Base-by-base conservation (phyloP, 2,888 invertebrate genomes). In the Brenthis ino region DNA sequence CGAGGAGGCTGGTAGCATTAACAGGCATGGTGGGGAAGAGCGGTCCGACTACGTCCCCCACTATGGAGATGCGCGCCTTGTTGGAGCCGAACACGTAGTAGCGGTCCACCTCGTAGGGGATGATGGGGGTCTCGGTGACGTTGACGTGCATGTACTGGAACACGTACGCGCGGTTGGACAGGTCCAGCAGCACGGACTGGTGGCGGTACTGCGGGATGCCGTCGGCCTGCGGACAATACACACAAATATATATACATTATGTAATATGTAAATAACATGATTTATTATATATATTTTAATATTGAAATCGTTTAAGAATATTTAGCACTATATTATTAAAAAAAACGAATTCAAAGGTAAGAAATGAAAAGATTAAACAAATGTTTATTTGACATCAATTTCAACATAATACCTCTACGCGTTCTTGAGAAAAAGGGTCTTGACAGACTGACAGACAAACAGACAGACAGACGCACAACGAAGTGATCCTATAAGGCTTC, bases 81-180 rank as follows among this genome's bases (percentile, higher is more conserved):
- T 98, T 98, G 0, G 98, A 98, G 0, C 98, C 98, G 85, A 96
- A 98, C 64, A 99, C 97, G 87, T 98, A 99, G 90, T 98, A 97
- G 77, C 98, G 96, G 82, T 92, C 90, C 76, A 89, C 96, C 76
- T 98, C 96, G 86, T 98, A 98, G 0, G 98, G 98, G 75, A 98
- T 97, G 69, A 98, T 94, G 3, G 99, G 98, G 1, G 96, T 96
- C 87, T 99, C 98, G 0, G 98, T 98, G 6, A 99, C 96, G 86
- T 98, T 98, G 1, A 99, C 97, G 88, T 99, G 98, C 95, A 99
- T 96, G 86, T 98, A 98, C 80, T 98, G 98, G 91, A 98, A 96
- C 64, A 97, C 96, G 86, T 97, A 97, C 0, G 98, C 98, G 51
- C 97, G 95, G 88, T 96, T 98, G 74, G 98, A 98, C 69, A 99